Base-by-base conservation (phyloP, 1,140 invertebrate species). In the Pogonomyrmex barbatus region DNA sequence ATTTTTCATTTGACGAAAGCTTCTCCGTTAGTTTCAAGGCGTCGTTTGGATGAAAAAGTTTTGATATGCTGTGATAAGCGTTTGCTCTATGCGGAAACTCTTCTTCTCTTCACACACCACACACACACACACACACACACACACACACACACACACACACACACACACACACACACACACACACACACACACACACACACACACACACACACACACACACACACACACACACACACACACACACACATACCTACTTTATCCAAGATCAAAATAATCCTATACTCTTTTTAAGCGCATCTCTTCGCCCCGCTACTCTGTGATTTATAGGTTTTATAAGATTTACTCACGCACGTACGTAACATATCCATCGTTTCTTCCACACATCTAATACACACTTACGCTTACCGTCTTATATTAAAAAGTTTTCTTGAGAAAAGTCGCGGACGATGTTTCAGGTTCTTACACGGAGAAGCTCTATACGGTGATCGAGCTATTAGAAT, bases 271-370 rank as follows among this genome's bases (percentile, higher is more conserved):
- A 54, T 79, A 79, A 79, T 79, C 47, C 14, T 45, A 54, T 79
- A 68, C 8, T 9, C 62, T 58, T 12, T 67, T 39, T 67, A 33
- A 45, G 9, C 56, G 24, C 10, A 50, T 50, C 17, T 4, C 8
- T 79, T 42, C 47, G n/a, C 12, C 2, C n/a, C 3, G 77, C 10
- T n/a, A n/a, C 12, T 36, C 36, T 79, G 36, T 45, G 62, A 68
- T 79, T 79, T 79, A 79, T 24, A 24, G 50, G 12, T 47, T 79
- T 79, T 79, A 79, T 56, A 79, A 14, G n/a, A 8, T 63, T 63
- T 33, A 63, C 45, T 8, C 30, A 12, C 42, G 36, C 42, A n/a
- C 8, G 45, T 6, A 50, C 24, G 12, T 9, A 30, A 36, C 14
- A 54, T 50, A 39, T 4, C 39, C 30, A 5, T 54, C 36, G 36